Percentiles rank a stretch among this genome's conserved stretches.
phyloP scores from a whole-genome alignment of 2,797 vertebrate species.

The Centropyge bicolor region DNA sequence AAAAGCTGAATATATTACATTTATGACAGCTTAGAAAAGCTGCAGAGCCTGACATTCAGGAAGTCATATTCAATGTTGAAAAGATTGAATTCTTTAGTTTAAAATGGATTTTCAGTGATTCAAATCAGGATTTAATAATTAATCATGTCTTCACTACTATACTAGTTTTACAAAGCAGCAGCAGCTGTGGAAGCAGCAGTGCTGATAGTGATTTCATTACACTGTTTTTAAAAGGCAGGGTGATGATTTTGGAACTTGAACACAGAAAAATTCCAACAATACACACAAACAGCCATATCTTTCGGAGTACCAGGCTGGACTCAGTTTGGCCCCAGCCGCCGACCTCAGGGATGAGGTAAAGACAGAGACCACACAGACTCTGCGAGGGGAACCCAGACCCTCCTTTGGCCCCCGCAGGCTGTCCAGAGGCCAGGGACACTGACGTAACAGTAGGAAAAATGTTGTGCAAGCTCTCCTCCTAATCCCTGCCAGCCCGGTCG shows the following conservation, averaged over 20 bases:
- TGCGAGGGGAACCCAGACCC: conserved; percentile 53
- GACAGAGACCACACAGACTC: conserved; percentile 72
- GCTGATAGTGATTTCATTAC: not conserved
- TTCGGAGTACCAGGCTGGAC: conserved; percentile 33
- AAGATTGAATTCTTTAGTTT: not conserved
- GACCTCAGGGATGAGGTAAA: conserved; percentile 49
- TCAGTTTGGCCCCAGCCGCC: conserved; percentile 25
- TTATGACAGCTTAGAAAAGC: not conserved
- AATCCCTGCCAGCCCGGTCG: conserved; percentile 46
- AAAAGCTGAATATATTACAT: not conserved
- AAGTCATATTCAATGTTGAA: not conserved
- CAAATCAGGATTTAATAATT: not conserved
- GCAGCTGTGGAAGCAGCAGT: conserved; percentile 32
- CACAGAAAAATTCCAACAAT: conserved; percentile 17
- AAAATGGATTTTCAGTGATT: not conserved
- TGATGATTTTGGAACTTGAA: conserved; percentile 22
- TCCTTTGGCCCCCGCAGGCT: conserved; percentile 41
- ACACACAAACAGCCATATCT: conserved; percentile 15
- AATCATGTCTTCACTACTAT: not conserved
- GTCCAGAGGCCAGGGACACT: conserved; percentile 65
- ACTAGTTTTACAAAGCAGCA: conserved; percentile 6
- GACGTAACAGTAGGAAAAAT: conserved; percentile 76
- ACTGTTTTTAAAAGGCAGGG: not conserved
- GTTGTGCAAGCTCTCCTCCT: conserved; percentile 70
- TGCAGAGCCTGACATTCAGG: not conserved